Percentiles rank a stretch among this genome's conserved stretches.
Evolutionary conservation across 2,113 vertebrate genomes (phyloP).

Genomic region (Uria aalge): DNA sequence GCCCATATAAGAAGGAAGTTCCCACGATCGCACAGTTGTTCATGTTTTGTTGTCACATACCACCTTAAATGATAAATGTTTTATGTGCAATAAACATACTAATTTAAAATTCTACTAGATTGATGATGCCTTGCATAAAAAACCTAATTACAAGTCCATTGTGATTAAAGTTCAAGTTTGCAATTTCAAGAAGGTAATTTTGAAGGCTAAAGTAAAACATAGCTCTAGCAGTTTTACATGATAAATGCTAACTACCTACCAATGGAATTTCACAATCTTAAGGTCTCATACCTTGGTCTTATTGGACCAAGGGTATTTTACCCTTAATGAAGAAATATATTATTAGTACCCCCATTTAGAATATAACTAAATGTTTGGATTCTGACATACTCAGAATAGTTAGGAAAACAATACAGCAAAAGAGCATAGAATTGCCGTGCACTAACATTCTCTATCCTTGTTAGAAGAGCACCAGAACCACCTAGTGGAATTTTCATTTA

Average conservation of each 20-base stretch:
- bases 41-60: not conserved
- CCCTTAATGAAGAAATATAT: not conserved
- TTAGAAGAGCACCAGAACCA: constrained; percentile 73
- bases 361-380: not conserved
- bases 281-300: not conserved
- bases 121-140: not conserved
- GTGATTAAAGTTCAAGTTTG: not conserved
- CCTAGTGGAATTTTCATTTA: constrained; percentile 74
- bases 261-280: not conserved
- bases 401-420: not conserved
- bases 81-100: not conserved
- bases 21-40: not conserved
- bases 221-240: not conserved
- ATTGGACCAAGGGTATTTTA: not conserved
- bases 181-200: not conserved
- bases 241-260: not conserved
- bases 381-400: not conserved
- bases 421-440: not conserved
- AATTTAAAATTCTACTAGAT: not conserved
- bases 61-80: not conserved
- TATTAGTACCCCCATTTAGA: not conserved
- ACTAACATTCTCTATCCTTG: not conserved
- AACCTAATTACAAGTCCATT: not conserved
- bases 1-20: not conserved
- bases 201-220: not conserved